These are phyloP conservation scores for Atherinosoma microstoma DNA, from an alignment of 2,797 vertebrate genomes.

Conservation along the genomic window DNA sequence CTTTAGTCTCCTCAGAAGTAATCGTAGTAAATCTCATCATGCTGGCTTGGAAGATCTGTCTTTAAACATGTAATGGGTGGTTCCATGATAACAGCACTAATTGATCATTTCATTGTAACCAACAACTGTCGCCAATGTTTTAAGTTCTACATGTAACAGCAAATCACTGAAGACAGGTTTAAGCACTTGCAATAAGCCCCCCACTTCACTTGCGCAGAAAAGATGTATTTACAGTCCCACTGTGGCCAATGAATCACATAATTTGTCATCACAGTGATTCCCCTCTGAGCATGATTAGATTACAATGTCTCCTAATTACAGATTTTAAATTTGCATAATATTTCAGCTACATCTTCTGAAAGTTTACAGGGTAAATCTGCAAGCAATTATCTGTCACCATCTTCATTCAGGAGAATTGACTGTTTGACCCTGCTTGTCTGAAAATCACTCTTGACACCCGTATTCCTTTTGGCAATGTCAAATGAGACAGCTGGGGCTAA, in stretches of 20 bases:
- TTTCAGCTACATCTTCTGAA: slow-evolving; percentile 58
- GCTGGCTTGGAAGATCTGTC: background rate
- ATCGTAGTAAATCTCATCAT: background rate
- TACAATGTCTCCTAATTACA: slow-evolving; percentile 73
- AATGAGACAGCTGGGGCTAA: slow-evolving; percentile 73
- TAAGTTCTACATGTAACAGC: slow-evolving; percentile 9
- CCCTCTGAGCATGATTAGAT: slow-evolving; percentile 73
- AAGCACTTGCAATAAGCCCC: slow-evolving; percentile 25
- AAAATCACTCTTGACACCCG: slow-evolving; percentile 74
- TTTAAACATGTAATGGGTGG: background rate
- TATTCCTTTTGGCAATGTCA: slow-evolving; percentile 81
- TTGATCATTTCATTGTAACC: background rate
- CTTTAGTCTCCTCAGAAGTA: no score
- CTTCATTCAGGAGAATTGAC: slow-evolving; percentile 69
- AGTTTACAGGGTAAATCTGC: slow-evolving; percentile 75
- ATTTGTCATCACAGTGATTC: slow-evolving; percentile 69
- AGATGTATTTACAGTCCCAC: slow-evolving; percentile 54
- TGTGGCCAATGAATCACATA: slow-evolving; percentile 67
- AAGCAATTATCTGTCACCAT: slow-evolving; percentile 77
- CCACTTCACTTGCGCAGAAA: slow-evolving; percentile 32
- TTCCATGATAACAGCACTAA: background rate
- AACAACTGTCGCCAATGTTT: slow-evolving; percentile 2
- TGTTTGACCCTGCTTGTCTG: slow-evolving; percentile 77
- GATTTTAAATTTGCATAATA: slow-evolving; percentile 72
- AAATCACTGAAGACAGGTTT: slow-evolving; percentile 24